Conservation (phyloP, 2,113 vertebrate genomes). For the Sylvietta virens region DNA sequence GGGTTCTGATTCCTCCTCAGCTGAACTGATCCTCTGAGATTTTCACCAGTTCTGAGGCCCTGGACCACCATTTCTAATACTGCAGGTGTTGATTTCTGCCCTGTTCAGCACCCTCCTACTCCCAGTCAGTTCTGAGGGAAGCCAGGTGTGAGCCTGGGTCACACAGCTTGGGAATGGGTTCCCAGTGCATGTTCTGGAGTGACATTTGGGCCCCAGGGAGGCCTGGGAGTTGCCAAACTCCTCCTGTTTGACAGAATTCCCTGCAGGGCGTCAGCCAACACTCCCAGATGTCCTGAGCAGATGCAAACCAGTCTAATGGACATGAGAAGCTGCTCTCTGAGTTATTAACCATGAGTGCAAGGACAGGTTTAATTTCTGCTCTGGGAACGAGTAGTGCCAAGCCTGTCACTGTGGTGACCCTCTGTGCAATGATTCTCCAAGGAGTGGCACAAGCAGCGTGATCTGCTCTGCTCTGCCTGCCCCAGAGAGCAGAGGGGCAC, state of each 20-base stretch:
- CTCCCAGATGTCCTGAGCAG: background rate
- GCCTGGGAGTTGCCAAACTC: background rate
- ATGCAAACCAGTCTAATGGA: background rate
- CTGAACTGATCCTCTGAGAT: background rate
- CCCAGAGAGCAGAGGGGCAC: background rate
- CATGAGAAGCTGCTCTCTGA: background rate
- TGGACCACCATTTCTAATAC: background rate
- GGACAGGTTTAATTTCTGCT: background rate
- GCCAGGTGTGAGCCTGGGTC: background rate
- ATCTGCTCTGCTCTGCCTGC: background rate
- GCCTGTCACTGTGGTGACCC: background rate
- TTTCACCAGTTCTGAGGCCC: background rate
- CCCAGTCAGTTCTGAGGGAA: background rate
- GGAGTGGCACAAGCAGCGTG: background rate
- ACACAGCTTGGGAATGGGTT: background rate
- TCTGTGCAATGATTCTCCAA: background rate
- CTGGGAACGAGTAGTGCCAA: accelerated
- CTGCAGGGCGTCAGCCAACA: background rate
- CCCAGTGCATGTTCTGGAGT: background rate
- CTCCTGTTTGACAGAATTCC: background rate
- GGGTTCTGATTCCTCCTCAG: background rate
- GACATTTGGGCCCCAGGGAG: background rate
- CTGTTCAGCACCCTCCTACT: background rate
- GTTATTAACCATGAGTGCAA: accelerated
- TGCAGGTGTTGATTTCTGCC: background rate